Conservation (phyloP, 2,888 invertebrate genomes). For the Ormyrus rosae region DNA sequence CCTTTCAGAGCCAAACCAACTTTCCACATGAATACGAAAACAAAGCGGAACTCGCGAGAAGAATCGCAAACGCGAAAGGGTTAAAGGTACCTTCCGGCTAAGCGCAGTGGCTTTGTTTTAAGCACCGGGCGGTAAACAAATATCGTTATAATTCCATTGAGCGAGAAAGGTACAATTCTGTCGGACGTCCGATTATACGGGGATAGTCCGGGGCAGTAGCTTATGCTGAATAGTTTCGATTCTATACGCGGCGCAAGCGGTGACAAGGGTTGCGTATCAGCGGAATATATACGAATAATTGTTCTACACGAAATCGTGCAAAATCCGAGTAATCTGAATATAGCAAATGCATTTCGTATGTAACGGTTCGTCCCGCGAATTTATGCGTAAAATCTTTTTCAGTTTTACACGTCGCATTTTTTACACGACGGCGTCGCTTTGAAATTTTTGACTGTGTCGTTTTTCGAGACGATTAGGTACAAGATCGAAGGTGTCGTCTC, state of each 20-base stretch:
- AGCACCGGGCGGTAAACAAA: slow-evolving; percentile 28
- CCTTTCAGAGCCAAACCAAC: too few species aligned
- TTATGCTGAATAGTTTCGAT: slow-evolving; percentile 50
- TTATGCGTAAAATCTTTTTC: too few species aligned
- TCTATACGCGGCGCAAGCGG: slow-evolving; percentile 21
- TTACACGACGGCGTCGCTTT: too few species aligned
- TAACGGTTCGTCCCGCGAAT: too few species aligned
- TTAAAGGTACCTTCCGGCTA: neutral
- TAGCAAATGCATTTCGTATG: neutral
- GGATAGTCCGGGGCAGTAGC: slow-evolving; percentile 41
- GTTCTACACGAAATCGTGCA: slow-evolving; percentile 6
- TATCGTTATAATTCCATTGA: slow-evolving; percentile 48
- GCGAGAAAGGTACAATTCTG: slow-evolving; percentile 32
- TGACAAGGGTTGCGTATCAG: slow-evolving; percentile 45
- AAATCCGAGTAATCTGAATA: neutral
- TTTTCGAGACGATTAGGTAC: too few species aligned
- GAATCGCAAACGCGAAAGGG: too few species aligned
- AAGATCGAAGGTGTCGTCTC: too few species aligned
- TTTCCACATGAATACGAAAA: too few species aligned
- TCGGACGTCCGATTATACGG: slow-evolving; percentile 42
- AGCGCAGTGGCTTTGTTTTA: slow-evolving; percentile 18
- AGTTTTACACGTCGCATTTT: too few species aligned
- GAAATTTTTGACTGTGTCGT: too few species aligned
- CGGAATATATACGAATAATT: slow-evolving; percentile 33
- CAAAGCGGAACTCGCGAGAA: too few species aligned